Conservation (phyloP, 2,888 invertebrate species). For the Erebia epiphron region DNA sequence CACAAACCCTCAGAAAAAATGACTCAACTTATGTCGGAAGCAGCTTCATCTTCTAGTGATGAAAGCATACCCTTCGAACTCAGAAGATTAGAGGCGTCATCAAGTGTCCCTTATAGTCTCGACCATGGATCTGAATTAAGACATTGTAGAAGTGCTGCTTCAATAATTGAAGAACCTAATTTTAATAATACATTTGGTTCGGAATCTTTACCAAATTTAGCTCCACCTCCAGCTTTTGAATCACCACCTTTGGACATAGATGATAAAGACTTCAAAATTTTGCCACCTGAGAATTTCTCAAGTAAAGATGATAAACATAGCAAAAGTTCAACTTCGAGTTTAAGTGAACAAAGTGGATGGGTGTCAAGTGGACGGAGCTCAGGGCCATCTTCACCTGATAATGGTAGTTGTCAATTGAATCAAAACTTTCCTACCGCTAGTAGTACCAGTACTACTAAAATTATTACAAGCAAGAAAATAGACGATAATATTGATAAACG, state of each 20-base stretch:
- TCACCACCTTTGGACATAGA: slow-evolving; percentile 79
- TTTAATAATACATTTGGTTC: slow-evolving; percentile 81
- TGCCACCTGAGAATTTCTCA: slow-evolving; percentile 76
- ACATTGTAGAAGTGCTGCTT: slow-evolving; percentile 83
- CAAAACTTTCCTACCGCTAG: slow-evolving; percentile 68
- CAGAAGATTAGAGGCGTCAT: slow-evolving; percentile 81
- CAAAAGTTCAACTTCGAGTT: slow-evolving; percentile 84
- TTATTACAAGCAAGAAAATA: slow-evolving; percentile 52
- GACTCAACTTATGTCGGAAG: slow-evolving; percentile 80
- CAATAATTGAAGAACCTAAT: slow-evolving; percentile 82
- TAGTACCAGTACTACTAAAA: slow-evolving; percentile 59
- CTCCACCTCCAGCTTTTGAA: slow-evolving; percentile 84
- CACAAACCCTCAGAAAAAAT: slow-evolving; percentile 80
- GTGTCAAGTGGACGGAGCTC: slow-evolving; percentile 90
- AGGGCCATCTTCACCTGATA: slow-evolving; percentile 84
- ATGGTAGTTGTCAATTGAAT: slow-evolving; percentile 78
- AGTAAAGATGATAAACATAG: slow-evolving; percentile 71
- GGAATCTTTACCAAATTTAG: slow-evolving; percentile 88
- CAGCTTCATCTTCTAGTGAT: slow-evolving; percentile 84
- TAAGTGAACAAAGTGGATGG: slow-evolving; percentile 94
- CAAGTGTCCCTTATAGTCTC: slow-evolving; percentile 86
- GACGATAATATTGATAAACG: slow-evolving; percentile 53
- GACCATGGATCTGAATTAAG: slow-evolving; percentile 78
- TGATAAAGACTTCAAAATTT: slow-evolving; percentile 78
- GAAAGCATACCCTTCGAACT: slow-evolving; percentile 79